A percentile compares a stretch with the other conserved stretches of the same genome.
These are phyloP conservation scores for Bubo scandiacus DNA, from an alignment of 2,113 vertebrate genomes.

Conservation along the genomic window DNA sequence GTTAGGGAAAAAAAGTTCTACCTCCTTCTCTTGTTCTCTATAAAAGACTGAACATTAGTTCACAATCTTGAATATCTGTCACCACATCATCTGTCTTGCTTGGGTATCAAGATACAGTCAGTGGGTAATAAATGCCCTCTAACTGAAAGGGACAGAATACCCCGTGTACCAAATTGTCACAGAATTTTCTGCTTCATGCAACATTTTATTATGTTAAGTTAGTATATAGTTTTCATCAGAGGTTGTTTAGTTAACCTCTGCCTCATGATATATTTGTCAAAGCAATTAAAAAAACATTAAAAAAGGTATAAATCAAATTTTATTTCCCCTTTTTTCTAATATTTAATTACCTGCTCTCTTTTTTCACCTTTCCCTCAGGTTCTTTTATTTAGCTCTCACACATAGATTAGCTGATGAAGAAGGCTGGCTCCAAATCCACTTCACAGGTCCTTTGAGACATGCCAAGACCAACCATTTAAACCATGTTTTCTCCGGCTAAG, in stretches of 20 bases:
- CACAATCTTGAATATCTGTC: constrained; percentile 52
- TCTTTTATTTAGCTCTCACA: constrained; percentile 18
- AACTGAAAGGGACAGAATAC: constrained; percentile 45
- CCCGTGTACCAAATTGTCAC: neutral
- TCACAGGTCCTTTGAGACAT: constrained; percentile 11
- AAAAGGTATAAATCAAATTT: constrained; percentile 33
- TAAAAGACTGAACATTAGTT: constrained; percentile 4
- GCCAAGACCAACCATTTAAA: neutral
- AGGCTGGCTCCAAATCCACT: constrained; percentile 34
- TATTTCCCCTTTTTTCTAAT: neutral
- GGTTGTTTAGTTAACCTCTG: constrained; percentile 50
- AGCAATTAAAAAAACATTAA: neutral
- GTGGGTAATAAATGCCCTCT: constrained; percentile 39
- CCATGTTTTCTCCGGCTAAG: neutral
- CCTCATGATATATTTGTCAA: constrained; percentile 38
- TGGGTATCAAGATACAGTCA: constrained; percentile 21
- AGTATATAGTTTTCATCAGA: neutral
- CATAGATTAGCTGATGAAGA: constrained; percentile 18
- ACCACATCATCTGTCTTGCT: constrained; percentile 45
- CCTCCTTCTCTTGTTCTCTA: neutral
- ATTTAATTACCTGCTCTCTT: constrained; percentile 31
- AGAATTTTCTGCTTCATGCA: constrained; percentile 55
- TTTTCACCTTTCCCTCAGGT: constrained; percentile 34
- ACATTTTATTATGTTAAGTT: constrained; percentile 28
- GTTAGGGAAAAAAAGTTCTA: neutral